phyloP scores from a whole-genome alignment of 2,888 invertebrate species.

The Napeogenes sylphis region DNA sequence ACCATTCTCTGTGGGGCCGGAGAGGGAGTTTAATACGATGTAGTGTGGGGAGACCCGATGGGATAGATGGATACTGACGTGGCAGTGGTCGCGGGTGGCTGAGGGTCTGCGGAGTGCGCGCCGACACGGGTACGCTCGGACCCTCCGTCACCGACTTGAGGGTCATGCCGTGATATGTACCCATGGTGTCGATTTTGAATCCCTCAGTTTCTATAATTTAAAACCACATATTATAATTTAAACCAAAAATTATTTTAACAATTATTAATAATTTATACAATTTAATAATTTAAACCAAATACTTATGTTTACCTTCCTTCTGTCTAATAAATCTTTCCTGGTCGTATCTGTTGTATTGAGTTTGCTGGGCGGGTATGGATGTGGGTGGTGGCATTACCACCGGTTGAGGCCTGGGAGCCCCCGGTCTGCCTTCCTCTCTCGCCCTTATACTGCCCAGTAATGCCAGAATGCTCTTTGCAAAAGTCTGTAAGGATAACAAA shows the following conservation, averaged over 20 bases:
- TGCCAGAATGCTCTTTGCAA: slow-evolving; percentile 95
- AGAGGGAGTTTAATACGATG: no score
- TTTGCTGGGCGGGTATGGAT: slow-evolving; percentile 81
- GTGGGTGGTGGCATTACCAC: slow-evolving; percentile 80
- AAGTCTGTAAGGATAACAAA: slow-evolving; percentile 76
- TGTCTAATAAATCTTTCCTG: slow-evolving; percentile 97
- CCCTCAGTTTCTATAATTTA: slow-evolving; percentile 91
- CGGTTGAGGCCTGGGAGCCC: slow-evolving; percentile 72
- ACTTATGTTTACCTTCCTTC: slow-evolving; percentile 83
- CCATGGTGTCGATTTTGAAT: slow-evolving; percentile 99
- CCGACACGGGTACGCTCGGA: slow-evolving; percentile 81
- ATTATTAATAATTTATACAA: background rate
- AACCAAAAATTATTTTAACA: background rate
- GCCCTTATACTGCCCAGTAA: slow-evolving; percentile 94
- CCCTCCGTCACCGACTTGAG: slow-evolving; percentile 98
- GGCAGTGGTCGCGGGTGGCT: slow-evolving; percentile 66
- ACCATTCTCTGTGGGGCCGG: no score
- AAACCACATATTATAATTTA: slow-evolving; percentile 10
- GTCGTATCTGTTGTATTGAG: slow-evolving; percentile 99
- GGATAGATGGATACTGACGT: slow-evolving; percentile 47
- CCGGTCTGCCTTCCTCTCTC: slow-evolving; percentile 90
- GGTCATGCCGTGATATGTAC: slow-evolving; percentile 98
- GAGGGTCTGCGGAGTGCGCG: slow-evolving; percentile 67
- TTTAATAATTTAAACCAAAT: no score
- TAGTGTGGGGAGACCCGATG: no score